Evolutionary conservation across 2,797 vertebrate species (phyloP).

Genomic region (Apodemus agrarius): DNA sequence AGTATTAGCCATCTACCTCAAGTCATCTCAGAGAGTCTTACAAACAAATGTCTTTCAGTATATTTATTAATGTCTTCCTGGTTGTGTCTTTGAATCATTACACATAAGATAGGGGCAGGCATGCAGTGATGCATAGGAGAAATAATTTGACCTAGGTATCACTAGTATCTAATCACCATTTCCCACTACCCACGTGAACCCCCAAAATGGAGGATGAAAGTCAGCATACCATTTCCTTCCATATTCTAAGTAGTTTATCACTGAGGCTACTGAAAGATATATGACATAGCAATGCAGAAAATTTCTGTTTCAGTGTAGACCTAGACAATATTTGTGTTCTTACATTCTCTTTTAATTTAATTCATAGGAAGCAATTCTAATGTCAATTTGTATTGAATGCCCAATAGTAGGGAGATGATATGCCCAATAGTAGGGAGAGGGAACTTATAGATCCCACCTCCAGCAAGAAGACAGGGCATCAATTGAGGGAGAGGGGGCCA

Average conservation of each 20-base stretch:
- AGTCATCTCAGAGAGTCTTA: background rate
- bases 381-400: too few relatives aligned
- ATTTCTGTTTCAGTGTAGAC: background rate
- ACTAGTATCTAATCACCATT: background rate
- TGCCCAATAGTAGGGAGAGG: too few relatives aligned
- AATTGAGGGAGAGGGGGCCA: too few relatives aligned
- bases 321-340: background rate
- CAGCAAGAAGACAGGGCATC: too few relatives aligned
- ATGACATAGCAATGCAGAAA: background rate
- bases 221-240: background rate
- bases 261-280: background rate
- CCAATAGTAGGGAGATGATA: too few relatives aligned
- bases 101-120: accelerated
- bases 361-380: too few relatives aligned
- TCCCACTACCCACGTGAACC: background rate
- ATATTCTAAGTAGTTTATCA: background rate
- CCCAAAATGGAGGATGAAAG: background rate
- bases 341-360: background rate
- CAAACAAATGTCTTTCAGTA: background rate
- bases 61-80: background rate
- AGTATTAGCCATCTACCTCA: background rate
- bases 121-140: background rate
- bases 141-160: background rate
- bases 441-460: too few relatives aligned
- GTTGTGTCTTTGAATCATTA: background rate